Evolutionary conservation across 2,113 vertebrate species (phyloP).

Genomic region (Synodontis membranacea): DNA sequence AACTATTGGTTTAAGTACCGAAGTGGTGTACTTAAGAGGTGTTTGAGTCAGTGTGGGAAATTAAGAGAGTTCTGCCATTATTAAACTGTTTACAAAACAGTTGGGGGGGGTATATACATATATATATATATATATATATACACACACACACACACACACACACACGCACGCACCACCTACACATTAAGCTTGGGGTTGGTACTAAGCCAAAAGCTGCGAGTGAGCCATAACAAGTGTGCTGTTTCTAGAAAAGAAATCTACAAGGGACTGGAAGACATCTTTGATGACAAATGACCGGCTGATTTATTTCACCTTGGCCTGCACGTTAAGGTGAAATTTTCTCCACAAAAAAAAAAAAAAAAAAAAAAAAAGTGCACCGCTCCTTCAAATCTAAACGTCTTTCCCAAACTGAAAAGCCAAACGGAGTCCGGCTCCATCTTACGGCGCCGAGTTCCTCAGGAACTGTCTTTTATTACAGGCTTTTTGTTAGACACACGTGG

Average conservation of each 20-base stretch:
- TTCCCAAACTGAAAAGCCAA: not conserved
- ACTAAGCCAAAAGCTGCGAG: too few species aligned
- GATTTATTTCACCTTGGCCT: not conserved
- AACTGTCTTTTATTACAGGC: constrained; percentile 48
- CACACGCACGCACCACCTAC: too few species aligned
- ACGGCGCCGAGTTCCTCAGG: not conserved
- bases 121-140: too few species aligned
- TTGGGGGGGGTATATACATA: too few species aligned
- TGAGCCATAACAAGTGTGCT: too few species aligned
- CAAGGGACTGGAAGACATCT: not conserved
- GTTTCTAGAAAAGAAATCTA: too few species aligned
- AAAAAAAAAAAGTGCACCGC: not conserved
- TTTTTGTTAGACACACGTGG: constrained; percentile 58
- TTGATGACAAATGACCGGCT: not conserved
- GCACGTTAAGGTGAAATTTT: not conserved
- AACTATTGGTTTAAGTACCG: not conserved
- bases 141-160: too few species aligned
- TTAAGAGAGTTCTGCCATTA: not conserved
- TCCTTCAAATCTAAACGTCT: not conserved
- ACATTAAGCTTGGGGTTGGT: too few species aligned
- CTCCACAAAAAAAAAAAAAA: too few species aligned
- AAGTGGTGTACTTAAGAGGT: not conserved
- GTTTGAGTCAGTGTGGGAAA: not conserved
- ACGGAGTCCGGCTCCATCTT: not conserved
- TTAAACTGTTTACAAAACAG: constrained; percentile 3